These are phyloP conservation scores for Emydura subglobosa DNA, from an alignment of 2,113 vertebrate genomes.

Conservation along the genomic window DNA sequence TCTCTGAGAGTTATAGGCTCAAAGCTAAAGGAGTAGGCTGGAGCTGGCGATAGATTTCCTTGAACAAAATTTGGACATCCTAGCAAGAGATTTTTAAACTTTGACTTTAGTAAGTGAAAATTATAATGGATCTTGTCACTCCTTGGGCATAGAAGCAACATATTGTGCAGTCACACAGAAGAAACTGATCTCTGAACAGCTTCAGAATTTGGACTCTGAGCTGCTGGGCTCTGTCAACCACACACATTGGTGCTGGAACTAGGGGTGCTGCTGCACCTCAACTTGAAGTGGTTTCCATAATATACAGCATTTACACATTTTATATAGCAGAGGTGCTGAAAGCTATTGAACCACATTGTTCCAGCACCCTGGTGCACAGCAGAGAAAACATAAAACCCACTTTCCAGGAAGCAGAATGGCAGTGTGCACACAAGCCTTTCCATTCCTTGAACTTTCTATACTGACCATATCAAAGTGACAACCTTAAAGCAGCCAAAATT, in stretches of 20 bases:
- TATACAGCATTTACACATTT: no score
- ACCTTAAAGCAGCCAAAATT: not conserved
- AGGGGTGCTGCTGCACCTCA: no score
- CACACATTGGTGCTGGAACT: not conserved
- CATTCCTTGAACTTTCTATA: not conserved
- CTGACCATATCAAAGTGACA: not conserved
- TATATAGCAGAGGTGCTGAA: no score
- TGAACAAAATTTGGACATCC: not conserved
- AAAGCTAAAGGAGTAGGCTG: not conserved
- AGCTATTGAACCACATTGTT: no score
- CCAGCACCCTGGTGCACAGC: not conserved
- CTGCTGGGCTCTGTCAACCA: not conserved
- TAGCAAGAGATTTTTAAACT: not conserved
- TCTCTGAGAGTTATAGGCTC: not conserved
- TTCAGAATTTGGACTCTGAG: not conserved
- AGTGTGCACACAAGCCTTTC: not conserved
- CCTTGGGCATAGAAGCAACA: not conserved
- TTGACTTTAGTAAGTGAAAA: not conserved
- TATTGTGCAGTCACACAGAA: not conserved
- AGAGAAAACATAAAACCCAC: not conserved
- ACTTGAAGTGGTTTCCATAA: no score
- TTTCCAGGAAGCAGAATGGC: not conserved
- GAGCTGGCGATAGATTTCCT: not conserved
- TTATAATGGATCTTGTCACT: not conserved
- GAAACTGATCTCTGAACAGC: not conserved